A percentile compares a stretch with the other conserved stretches of the same genome.
These are phyloP conservation scores for Empis stercorea DNA, from an alignment of 2,888 invertebrate genomes.

Conservation along the genomic window DNA sequence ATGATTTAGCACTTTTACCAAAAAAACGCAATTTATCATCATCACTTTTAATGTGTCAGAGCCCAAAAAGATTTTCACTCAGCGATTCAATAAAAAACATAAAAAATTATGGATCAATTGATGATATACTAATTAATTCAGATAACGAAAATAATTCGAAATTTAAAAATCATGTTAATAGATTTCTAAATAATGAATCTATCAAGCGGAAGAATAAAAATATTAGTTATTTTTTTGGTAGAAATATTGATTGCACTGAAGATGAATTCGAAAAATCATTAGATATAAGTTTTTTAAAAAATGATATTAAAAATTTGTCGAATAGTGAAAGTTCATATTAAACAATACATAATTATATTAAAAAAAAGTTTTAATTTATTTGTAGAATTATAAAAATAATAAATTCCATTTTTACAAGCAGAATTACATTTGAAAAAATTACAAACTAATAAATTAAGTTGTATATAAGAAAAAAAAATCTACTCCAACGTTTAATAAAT, in stretches of 20 bases:
- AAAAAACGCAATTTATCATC: conserved; percentile 20
- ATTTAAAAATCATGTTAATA: conserved; percentile 19
- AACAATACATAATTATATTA: too few species aligned
- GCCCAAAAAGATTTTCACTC: background rate
- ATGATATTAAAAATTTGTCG: too few species aligned
- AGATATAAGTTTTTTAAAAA: conserved; percentile 11
- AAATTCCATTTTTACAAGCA: too few species aligned
- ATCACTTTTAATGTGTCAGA: conserved; percentile 7
- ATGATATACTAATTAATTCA: conserved; percentile 26
- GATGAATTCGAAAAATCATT: conserved; percentile 51
- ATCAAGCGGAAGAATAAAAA: conserved; percentile 12
- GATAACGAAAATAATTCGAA: conserved; percentile 11
- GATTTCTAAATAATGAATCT: conserved; percentile 20
- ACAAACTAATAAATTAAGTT: too few species aligned
- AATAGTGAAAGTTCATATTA: too few species aligned
- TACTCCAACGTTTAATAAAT: too few species aligned
- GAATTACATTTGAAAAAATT: too few species aligned
- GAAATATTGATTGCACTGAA: conserved; percentile 34
- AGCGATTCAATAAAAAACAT: background rate
- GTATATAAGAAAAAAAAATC: too few species aligned
- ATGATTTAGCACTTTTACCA: conserved; percentile 21
- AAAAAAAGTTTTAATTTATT: too few species aligned
- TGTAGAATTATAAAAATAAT: too few species aligned
- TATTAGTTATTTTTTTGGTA: conserved; percentile 42
- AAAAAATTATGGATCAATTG: conserved; percentile 11